phyloP scores from a whole-genome alignment of 1,140 invertebrate genomes.

The Drosophila tropicalis region DNA sequence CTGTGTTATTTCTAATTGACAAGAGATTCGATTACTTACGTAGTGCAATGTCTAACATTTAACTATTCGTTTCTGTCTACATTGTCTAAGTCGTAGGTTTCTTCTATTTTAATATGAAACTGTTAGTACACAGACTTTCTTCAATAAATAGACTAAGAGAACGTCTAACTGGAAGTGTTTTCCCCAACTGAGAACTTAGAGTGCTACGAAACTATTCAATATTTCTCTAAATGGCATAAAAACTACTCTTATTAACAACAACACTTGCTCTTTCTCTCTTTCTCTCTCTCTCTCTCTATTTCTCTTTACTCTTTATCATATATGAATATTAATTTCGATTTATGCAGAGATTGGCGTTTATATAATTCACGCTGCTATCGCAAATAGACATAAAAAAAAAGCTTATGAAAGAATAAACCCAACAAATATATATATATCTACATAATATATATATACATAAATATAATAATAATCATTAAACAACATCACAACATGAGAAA shows the following conservation, averaged over 20 bases:
- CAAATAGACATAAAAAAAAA: slow-evolving; percentile 62
- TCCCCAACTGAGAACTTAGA: too few relatives aligned
- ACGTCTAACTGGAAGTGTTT: too few relatives aligned
- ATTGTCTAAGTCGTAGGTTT: too few relatives aligned
- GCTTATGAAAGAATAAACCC: slow-evolving; percentile 30
- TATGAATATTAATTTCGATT: slow-evolving; percentile 33
- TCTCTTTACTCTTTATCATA: slow-evolving; percentile 27
- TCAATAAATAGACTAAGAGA: too few relatives aligned
- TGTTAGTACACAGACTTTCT: too few relatives aligned
- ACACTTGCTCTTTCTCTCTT: slow-evolving; percentile 66
- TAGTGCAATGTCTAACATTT: too few relatives aligned
- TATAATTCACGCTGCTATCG: slow-evolving; percentile 81
- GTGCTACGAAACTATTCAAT: not conserved
- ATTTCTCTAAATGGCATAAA: slow-evolving; percentile 18
- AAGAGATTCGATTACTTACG: too few relatives aligned
- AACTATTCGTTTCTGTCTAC: too few relatives aligned
- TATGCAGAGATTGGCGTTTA: slow-evolving; percentile 82
- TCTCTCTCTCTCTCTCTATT: slow-evolving; percentile 59
- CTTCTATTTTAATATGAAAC: too few relatives aligned
- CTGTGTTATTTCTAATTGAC: too few relatives aligned
- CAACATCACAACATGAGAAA: slow-evolving; percentile 39
- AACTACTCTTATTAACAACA: slow-evolving; percentile 57
- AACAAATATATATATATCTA: slow-evolving; percentile 34
- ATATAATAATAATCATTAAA: slow-evolving; percentile 25
- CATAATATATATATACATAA: slow-evolving; percentile 39